Evolutionary conservation across 1,140 invertebrate genomes (phyloP), one percentile per base, ranked within the genome.

Genomic region (Lysiphlebus fabarum): DNA sequence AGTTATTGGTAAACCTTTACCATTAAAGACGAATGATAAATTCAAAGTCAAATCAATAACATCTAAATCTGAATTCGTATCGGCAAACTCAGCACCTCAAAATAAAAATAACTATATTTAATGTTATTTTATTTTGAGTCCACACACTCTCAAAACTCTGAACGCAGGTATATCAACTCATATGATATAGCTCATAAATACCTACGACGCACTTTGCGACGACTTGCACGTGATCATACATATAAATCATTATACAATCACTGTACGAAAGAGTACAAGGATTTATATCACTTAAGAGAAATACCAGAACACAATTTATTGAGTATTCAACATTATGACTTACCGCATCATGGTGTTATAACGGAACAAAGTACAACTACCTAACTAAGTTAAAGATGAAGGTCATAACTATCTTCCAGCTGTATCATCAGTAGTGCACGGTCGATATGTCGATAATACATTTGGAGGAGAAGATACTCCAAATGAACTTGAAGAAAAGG

Each of bases 301-400:
- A 9, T 33, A 34, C 1, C 47, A 10, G 43, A 5, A 5, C 2
- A 26, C 17, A 26, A 26, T 1, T n/a, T 7, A 12, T 9, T 11
- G 11, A 41, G 1, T n/a, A 42, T 6, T 7, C 34, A 8, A 1
- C 53, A 34, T 45, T 68, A 64, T 53, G 75, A 69, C 49, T 41
- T 76, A 11, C 74, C 74, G 2, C 72, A 74, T 63, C 73, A 73
- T 61, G 63, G 64, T n/a, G 72, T 75, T 5, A 4, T 67, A 2
- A 70, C 67, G 48, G 26, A 55, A 26, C 51, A 58, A 8, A 70
- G 66, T 48, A 37, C 54, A 3, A 67, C 68, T 8, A 71, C 70
- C 4, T 66, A 68, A 57, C 10, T 67, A 7, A 7, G 67, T 61
- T 4, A 12, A 58, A 12, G 67, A 73, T 47, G 60, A 70, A 49